These are phyloP conservation scores for Coreius guichenoti DNA, from an alignment of 2,797 vertebrate species.

Conservation along the genomic window DNA sequence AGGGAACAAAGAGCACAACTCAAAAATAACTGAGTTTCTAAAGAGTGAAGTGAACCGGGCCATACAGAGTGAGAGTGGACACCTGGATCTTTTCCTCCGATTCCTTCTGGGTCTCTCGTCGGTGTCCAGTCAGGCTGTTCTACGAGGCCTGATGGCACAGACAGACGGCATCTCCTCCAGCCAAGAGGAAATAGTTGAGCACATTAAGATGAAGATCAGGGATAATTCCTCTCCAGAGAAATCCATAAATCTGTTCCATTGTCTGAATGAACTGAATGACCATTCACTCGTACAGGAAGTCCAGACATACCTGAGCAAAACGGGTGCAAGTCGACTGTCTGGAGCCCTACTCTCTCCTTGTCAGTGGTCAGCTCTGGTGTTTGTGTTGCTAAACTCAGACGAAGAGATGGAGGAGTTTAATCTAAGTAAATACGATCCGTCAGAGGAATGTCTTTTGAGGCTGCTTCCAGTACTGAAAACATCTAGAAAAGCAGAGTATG, in stretches of 20 bases:
- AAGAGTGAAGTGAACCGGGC: not conserved
- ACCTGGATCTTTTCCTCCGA: not conserved
- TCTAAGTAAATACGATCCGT: not conserved
- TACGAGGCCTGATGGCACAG: not conserved
- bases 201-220: not conserved
- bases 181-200: not conserved
- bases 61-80: not conserved
- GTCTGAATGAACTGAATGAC: not conserved
- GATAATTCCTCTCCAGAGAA: not conserved
- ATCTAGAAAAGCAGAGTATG: not conserved
- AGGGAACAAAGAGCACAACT: not conserved
- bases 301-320: conserved; percentile 1
- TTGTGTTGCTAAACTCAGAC: not conserved
- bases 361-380: conserved; percentile 19
- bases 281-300: not conserved
- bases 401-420: not conserved
- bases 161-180: not conserved
- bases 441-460: not conserved
- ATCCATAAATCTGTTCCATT: not conserved
- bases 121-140: not conserved
- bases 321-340: not conserved
- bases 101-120: not conserved
- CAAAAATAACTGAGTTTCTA: not conserved
- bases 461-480: not conserved
- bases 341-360: not conserved